Evolutionary conservation across 2,113 vertebrate genomes (phyloP).

Genomic region (Cacatua alba): DNA sequence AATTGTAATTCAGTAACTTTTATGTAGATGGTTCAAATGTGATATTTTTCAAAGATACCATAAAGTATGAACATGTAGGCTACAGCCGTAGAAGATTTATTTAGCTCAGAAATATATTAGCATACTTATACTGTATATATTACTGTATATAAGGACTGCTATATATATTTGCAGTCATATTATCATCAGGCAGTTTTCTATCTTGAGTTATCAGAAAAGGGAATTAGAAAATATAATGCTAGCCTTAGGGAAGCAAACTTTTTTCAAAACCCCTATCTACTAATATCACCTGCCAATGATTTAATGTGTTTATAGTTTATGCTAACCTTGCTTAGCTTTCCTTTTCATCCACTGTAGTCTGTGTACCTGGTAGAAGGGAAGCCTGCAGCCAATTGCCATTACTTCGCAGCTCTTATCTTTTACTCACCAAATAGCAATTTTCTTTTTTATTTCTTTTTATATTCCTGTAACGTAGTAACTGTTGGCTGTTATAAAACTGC

Average conservation of each 20-base stretch:
- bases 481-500: not conserved
- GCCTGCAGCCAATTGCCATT: not conserved
- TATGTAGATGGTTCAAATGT: not conserved
- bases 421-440: not conserved
- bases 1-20: not conserved
- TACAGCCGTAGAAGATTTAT: not conserved
- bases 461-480: not conserved
- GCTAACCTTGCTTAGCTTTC: conserved; percentile 35
- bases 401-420: not conserved
- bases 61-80: not conserved
- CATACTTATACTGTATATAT: not conserved
- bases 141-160: not conserved
- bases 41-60: not conserved
- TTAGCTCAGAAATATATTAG: not conserved
- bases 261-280: conserved; percentile 19
- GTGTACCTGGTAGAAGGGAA: not conserved
- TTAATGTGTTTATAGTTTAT: conserved; percentile 56
- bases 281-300: conserved; percentile 50
- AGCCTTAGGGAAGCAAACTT: conserved; percentile 30
- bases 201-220: conserved; percentile 32
- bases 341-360: conserved; percentile 10
- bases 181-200: conserved; percentile 12
- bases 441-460: conserved; percentile 9
- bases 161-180: not conserved
- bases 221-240: conserved; percentile 39